Conservation (phyloP, 1,140 invertebrate genomes). For the Psilanteris sp. region DNA sequence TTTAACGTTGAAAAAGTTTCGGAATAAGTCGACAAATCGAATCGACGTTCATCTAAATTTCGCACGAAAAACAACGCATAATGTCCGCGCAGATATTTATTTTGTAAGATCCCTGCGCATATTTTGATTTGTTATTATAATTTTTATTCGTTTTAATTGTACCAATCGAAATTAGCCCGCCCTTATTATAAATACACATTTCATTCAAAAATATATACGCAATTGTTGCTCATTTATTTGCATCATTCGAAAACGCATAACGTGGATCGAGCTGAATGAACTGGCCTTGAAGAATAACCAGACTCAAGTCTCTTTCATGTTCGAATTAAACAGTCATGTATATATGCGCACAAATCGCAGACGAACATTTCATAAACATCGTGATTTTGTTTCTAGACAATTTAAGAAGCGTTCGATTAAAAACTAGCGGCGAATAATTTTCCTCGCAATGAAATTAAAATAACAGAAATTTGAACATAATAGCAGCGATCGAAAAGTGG, state of each 20-base stretch:
- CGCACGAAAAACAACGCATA: neutral
- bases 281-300: conserved; percentile 55
- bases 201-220: neutral
- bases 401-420: neutral
- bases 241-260: conserved; percentile 48
- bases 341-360: conserved; percentile 44
- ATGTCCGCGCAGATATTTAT: conserved; percentile 46
- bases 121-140: no score
- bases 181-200: no score
- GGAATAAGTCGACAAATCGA: no score
- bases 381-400: neutral
- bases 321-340: conserved; percentile 50
- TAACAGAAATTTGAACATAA: no score
- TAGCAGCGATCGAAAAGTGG: no score
- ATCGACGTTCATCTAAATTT: no score
- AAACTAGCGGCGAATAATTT: no score
- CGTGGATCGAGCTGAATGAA: conserved; percentile 52
- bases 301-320: conserved; percentile 54
- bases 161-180: no score
- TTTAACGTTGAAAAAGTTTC: no score
- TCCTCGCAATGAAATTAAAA: no score
- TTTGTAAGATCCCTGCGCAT: no score
- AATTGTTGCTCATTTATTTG: conserved; percentile 50
- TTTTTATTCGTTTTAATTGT: no score
- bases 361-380: conserved; percentile 35